These are phyloP conservation scores for Sycophila sp. DNA, from an alignment of 1,140 invertebrate species.

Conservation along the genomic window DNA sequence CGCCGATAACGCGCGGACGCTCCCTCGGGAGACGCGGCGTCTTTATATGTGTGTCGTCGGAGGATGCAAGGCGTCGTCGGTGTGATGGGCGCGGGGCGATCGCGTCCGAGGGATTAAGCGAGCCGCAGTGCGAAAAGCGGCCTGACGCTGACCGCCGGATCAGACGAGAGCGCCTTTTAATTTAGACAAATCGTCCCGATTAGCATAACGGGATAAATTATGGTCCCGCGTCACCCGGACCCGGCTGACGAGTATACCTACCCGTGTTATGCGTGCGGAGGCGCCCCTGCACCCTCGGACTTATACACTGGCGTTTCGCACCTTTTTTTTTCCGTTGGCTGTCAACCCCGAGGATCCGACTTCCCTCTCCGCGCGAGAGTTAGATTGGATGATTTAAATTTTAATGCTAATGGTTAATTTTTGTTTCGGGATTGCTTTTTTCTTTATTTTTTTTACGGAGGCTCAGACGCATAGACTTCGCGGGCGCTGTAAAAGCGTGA, in stretches of 20 bases:
- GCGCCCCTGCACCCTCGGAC: neutral
- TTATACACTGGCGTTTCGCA: neutral
- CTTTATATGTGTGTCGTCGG: no score
- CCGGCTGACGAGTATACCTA: conserved; percentile 47
- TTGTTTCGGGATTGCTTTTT: no score
- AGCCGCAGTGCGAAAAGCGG: conserved; percentile 48
- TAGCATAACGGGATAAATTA: conserved; percentile 69
- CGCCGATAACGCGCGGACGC: conserved; percentile 58
- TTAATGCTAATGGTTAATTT: neutral
- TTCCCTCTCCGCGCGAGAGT: neutral
- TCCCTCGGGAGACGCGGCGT: conserved; percentile 48
- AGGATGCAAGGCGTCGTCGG: no score
- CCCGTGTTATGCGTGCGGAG: no score
- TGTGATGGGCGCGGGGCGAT: no score
- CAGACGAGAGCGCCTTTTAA: conserved; percentile 65
- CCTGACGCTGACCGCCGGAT: conserved; percentile 51
- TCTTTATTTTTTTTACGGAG: no score
- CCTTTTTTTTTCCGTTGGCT: neutral
- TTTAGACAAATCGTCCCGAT: conserved; percentile 69
- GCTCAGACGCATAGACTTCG: no score
- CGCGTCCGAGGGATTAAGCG: conserved; percentile 19
- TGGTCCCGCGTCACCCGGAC: conserved; percentile 40
- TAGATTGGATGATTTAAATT: neutral
- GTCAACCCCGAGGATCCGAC: neutral
- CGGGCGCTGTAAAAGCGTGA: no score